Evolutionary conservation across 2,797 vertebrate genomes (phyloP).

Genomic region (Cyprinodon diabolis): DNA sequence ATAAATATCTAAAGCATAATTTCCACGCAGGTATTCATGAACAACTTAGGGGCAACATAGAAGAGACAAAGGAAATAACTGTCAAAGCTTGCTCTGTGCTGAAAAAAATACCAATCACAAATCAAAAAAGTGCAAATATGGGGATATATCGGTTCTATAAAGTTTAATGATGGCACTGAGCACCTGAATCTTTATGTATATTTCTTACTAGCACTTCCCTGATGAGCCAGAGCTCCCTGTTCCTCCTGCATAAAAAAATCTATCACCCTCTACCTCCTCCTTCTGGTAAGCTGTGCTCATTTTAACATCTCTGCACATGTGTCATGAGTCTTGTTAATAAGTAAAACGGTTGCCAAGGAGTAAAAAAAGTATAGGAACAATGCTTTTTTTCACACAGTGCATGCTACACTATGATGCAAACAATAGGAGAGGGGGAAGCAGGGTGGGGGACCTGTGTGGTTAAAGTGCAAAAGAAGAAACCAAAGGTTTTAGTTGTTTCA

Average conservation of each 20-base stretch:
- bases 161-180: slow-evolving; percentile 42
- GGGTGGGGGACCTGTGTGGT: slow-evolving; percentile 59
- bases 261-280: slow-evolving; percentile 27
- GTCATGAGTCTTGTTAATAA: slow-evolving; percentile 48
- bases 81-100: slow-evolving; percentile 31
- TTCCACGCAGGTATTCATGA: slow-evolving; percentile 20
- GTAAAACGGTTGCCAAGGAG: slow-evolving; percentile 54
- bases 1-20: slow-evolving; percentile 21
- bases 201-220: slow-evolving; percentile 51
- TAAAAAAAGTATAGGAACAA: slow-evolving; percentile 51
- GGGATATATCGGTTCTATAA: slow-evolving; percentile 27
- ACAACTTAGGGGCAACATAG: slow-evolving; percentile 23
- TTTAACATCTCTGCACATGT: slow-evolving; percentile 61
- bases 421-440: slow-evolving; percentile 39
- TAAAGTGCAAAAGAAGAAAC: slow-evolving; percentile 69
- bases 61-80: slow-evolving; percentile 32
- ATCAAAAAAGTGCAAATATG: slow-evolving; percentile 27
- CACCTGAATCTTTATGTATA: slow-evolving; percentile 22
- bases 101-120: slow-evolving; percentile 9
- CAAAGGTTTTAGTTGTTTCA: slow-evolving; percentile 58
- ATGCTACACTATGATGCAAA: slow-evolving; percentile 88
- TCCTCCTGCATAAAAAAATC: slow-evolving; percentile 34
- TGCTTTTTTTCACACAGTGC: slow-evolving; percentile 82
- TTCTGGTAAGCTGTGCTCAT: slow-evolving; percentile 42
- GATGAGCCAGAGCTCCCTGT: slow-evolving; percentile 49